Evolutionary conservation across 2,888 invertebrate genomes (phyloP).

Genomic region (Lochmaea crataegi): DNA sequence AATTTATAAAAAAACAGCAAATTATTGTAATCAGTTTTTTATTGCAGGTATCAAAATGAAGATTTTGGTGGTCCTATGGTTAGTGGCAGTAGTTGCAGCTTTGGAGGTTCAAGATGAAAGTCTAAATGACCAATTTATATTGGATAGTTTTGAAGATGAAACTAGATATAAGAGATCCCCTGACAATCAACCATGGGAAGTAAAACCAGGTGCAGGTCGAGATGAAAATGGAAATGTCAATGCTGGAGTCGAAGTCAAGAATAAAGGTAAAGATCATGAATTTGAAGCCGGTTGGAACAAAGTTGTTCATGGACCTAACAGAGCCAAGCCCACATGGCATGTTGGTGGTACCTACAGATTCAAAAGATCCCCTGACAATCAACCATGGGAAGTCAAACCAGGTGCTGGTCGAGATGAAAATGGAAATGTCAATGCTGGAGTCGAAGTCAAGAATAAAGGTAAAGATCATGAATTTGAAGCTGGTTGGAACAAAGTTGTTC

Average conservation of each 20-base stretch:
- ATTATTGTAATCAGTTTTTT: too few relatives aligned
- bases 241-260: slow-evolving; percentile 33
- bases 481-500: slow-evolving; percentile 38
- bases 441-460: slow-evolving; percentile 39
- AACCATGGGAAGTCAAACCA: slow-evolving; percentile 22
- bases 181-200: slow-evolving; percentile 11
- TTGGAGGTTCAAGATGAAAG: too few relatives aligned
- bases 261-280: slow-evolving; percentile 43
- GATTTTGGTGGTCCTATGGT: too few relatives aligned
- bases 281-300: slow-evolving; percentile 41
- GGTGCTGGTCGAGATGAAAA: slow-evolving; percentile 17
- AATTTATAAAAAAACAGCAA: too few relatives aligned
- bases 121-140: too few relatives aligned
- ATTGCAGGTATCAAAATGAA: too few relatives aligned
- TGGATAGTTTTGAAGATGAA: too few relatives aligned
- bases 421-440: slow-evolving; percentile 41
- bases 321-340: slow-evolving; percentile 41
- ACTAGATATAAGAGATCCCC: slow-evolving; percentile 9
- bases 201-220: background rate
- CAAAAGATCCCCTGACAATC: slow-evolving; percentile 9
- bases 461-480: slow-evolving; percentile 44
- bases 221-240: slow-evolving; percentile 40
- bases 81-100: too few relatives aligned
- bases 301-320: slow-evolving; percentile 41
- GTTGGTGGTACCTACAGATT: slow-evolving; percentile 42